Evolutionary conservation across 35 echinoderm and acorn worm species (phyloP).

Genomic region (Holothuria glaberrima): DNA sequence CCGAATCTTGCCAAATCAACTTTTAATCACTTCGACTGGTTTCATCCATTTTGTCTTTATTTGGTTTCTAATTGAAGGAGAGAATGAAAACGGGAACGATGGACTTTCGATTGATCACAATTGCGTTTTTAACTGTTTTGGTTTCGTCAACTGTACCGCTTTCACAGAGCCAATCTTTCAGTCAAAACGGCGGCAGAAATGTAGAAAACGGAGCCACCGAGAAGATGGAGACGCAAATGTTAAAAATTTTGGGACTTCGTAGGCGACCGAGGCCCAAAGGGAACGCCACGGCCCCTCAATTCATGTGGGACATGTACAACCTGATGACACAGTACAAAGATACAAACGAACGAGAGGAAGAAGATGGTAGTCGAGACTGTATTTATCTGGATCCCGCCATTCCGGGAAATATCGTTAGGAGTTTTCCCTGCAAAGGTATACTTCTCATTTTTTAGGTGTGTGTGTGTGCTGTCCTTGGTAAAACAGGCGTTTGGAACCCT

Average conservation of each 20-base stretch:
- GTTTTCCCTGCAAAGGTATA: constrained; percentile 84
- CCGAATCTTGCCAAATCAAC: too few relatives aligned
- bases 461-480: too few relatives aligned
- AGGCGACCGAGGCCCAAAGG: constrained; percentile 73
- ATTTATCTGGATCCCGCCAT: constrained; percentile 64
- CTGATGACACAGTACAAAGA: constrained; percentile 38
- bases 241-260: constrained; percentile 78
- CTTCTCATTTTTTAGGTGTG: too few relatives aligned
- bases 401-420: constrained; percentile 86
- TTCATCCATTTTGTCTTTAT: too few relatives aligned
- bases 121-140: background rate
- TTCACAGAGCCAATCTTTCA: too few relatives aligned
- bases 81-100: background rate
- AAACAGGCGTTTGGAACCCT: too few relatives aligned
- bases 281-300: constrained; percentile 95
- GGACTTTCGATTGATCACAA: background rate
- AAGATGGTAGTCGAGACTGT: constrained; percentile 51
- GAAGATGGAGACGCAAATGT: constrained; percentile 84
- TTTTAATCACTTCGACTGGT: too few relatives aligned
- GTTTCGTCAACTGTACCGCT: background rate
- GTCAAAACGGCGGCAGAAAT: background rate
- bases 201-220: constrained; percentile 7
- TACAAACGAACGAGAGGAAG: constrained; percentile 6
- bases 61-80: too few relatives aligned
- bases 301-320: constrained; percentile 95